Conservation (phyloP, 2,113 vertebrate genomes). For the Callocephalon fimbriatum region DNA sequence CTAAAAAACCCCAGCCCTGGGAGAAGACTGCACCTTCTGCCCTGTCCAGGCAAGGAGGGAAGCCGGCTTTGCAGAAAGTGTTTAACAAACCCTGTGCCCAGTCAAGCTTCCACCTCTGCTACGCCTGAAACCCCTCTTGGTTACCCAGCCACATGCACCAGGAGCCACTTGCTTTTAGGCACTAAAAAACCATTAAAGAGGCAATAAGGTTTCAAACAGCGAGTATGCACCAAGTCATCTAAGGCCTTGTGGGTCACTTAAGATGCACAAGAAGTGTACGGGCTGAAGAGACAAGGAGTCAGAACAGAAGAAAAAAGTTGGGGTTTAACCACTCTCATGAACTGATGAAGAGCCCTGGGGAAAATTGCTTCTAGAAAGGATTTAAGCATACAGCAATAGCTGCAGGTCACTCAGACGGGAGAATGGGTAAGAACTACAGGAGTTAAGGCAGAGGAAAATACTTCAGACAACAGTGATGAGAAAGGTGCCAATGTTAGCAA, state of each 20-base stretch:
- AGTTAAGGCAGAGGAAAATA: background rate
- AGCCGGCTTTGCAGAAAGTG: background rate
- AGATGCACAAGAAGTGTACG: background rate
- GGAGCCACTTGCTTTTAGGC: background rate
- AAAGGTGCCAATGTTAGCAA: background rate
- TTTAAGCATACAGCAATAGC: background rate
- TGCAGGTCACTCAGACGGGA: background rate
- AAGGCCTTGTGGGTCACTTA: background rate
- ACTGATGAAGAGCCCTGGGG: background rate
- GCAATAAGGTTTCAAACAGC: background rate
- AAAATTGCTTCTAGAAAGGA: background rate
- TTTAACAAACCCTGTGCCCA: background rate
- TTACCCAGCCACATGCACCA: background rate
- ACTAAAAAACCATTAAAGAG: background rate
- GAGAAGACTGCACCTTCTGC: background rate
- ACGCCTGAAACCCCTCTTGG: background rate
- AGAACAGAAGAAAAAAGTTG: background rate
- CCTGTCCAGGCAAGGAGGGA: background rate
- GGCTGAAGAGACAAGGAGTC: background rate
- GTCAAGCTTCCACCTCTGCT: background rate
- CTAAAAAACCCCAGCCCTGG: background rate
- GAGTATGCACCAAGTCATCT: background rate
- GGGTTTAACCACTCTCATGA: background rate
- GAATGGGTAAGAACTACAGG: background rate
- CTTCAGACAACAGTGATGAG: background rate